Conservation (phyloP, 1,140 invertebrate species). For the Heliconius eleuchia region DNA sequence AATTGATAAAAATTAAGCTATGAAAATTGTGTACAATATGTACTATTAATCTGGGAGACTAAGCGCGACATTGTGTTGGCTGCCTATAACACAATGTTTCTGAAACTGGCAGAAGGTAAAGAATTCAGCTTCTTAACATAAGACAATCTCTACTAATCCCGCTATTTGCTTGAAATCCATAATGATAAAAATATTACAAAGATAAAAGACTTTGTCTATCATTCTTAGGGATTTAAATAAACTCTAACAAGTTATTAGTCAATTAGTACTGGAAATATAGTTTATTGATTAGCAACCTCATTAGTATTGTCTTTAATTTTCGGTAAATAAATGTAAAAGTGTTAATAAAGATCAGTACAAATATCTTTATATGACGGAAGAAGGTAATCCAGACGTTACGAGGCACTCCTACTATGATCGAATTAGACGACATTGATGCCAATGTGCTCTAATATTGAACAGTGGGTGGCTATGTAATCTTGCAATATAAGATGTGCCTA, state of each 20-base stretch:
- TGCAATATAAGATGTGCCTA: neutral
- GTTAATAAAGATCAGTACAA: neutral
- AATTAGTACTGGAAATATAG: no score
- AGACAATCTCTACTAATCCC: no score
- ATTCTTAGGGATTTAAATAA: neutral
- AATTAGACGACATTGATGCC: conserved; percentile 49
- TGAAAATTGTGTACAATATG: no score
- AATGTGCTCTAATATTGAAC: conserved; percentile 7
- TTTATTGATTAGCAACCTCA: no score
- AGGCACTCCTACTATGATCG: conserved; percentile 54
- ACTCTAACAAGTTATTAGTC: no score
- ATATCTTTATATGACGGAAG: conserved; percentile 46
- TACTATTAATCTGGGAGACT: no score
- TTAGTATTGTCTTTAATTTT: neutral
- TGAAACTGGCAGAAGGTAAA: neutral
- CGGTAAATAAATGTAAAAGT: neutral
- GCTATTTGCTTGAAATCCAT: neutral
- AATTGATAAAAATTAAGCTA: no score
- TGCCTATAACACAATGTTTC: neutral
- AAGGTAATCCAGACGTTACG: conserved; percentile 53
- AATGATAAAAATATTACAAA: neutral
- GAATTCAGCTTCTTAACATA: no score
- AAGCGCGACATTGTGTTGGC: neutral
- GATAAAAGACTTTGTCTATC: neutral
- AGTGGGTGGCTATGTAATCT: neutral